Percentiles rank a stretch among this genome's conserved stretches.
These are phyloP conservation scores for Iphiclides podalirius DNA, from an alignment of 2,888 invertebrate species.

Conservation along the genomic window DNA sequence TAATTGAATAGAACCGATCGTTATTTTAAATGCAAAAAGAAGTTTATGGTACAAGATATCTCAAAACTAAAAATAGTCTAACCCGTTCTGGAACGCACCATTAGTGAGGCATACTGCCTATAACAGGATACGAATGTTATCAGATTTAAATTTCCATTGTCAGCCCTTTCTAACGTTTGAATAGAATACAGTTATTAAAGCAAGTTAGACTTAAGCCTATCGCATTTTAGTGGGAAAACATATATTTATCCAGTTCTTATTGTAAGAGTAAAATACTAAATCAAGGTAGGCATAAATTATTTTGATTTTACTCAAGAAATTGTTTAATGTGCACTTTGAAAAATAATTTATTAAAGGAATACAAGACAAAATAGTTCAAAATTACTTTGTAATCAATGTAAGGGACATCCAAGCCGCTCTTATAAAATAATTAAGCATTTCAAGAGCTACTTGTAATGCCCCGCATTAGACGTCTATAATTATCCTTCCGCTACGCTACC, in stretches of 20 bases:
- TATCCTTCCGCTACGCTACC: conserved; percentile 28
- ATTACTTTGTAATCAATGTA: no score
- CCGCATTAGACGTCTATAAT: conserved; percentile 12
- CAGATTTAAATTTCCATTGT: conserved; percentile 9
- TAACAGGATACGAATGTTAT: conserved; percentile 8
- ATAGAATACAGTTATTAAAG: conserved; percentile 5
- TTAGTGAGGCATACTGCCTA: conserved; percentile 1
- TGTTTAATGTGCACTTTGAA: not conserved
- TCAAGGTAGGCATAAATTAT: not conserved
- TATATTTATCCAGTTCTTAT: not conserved
- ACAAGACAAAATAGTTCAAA: no score
- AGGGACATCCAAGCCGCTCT: no score
- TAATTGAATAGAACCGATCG: no score
- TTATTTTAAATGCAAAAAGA: not conserved
- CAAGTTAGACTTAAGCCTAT: not conserved
- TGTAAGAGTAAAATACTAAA: no score
- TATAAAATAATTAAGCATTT: conserved; percentile 1
- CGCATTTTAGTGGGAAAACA: not conserved
- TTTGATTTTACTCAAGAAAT: not conserved
- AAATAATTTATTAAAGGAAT: no score
- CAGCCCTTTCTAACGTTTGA: conserved; percentile 3
- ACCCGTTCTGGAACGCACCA: not conserved
- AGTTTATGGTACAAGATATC: not conserved
- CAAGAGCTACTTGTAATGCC: not conserved
- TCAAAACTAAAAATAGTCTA: not conserved